These are phyloP conservation scores for Synanceia verrucosa DNA, from an alignment of 2,797 vertebrate genomes.

Conservation along the genomic window DNA sequence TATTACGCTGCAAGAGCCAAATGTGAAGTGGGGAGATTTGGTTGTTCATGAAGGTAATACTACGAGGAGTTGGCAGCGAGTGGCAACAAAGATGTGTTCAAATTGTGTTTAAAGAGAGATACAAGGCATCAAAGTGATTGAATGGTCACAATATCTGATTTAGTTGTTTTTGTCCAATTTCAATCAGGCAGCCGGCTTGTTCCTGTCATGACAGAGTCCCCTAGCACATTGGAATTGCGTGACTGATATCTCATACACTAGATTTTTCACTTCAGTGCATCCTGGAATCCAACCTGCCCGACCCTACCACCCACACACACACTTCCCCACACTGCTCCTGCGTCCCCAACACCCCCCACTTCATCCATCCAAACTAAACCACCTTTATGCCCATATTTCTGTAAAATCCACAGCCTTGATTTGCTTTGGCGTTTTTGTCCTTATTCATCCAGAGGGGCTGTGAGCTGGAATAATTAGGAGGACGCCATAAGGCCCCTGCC, in stretches of 20 bases:
- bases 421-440: constrained; percentile 72
- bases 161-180: constrained; percentile 60
- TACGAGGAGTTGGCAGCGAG: constrained; percentile 11
- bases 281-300: constrained; percentile 60
- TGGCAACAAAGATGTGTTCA: constrained; percentile 51
- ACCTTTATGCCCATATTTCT: constrained; percentile 61
- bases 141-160: constrained; percentile 57
- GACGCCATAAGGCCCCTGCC: constrained; percentile 72
- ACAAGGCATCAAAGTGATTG: constrained; percentile 45
- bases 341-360: constrained; percentile 7
- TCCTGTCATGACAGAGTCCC: constrained; percentile 58
- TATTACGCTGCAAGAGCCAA: constrained; percentile 5
- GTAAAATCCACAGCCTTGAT: constrained; percentile 64
- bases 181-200: constrained; percentile 55
- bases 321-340: not conserved
- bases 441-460: constrained; percentile 69
- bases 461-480: constrained; percentile 80
- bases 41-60: constrained; percentile 20
- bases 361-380: constrained; percentile 48
- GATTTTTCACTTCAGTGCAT: constrained; percentile 74
- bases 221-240: constrained; percentile 59
- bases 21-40: constrained; percentile 6
- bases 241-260: constrained; percentile 72
- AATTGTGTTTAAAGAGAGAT: constrained; percentile 55
- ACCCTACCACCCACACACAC: constrained; percentile 31